Base-by-base conservation (phyloP, 2,888 invertebrate species). In the Piscicola geometra region DNA sequence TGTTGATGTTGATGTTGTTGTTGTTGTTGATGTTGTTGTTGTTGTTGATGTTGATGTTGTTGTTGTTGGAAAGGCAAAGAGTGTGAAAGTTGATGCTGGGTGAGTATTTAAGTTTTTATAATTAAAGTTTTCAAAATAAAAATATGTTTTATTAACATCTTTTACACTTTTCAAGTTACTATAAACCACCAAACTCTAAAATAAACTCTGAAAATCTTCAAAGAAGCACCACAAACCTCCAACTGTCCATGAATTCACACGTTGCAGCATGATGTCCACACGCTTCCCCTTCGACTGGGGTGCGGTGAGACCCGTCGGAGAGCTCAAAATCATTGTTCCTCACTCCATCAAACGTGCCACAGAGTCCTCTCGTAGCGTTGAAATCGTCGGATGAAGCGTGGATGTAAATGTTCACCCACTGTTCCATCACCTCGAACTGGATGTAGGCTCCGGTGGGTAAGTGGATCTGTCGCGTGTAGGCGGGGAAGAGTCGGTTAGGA, bases 311-410 rank as follows among this genome's bases (percentile, higher is more conserved):
- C 5, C 75, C 73, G 33, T 77, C 77, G 9, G 75, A 66, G 30
- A 75, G 50, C 12, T 56, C 64, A 75, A 81, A 79, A 72, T 82
- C 82, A 76, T 82, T 81, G n/a, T 56, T 70, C 0, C 72, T 64
- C 52, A 81, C 77, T n/a, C 77, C 77, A 78, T 81, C 81, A 71
- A 80, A 81, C 47, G 81, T 80, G 1, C 82, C 82, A 50, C 82
- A 81, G n/a, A 82, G 77, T 1, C 82, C 82, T 0, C 78, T 71
- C 0, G 81, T 81, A 12, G 76, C 72, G 33, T 76, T 77, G 64
- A 72, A 73, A 71, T 81, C 81, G 21, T 79, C 77, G 21, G 80
- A 79, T 0, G 81, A 79, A 32, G 77, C 79, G 71, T 78, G 73
- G 25, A 79, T 68, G 75, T 77, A 70, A n/a, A 79, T 69, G 76